Evolutionary conservation across 2,113 vertebrate genomes (phyloP).

Genomic region (Cynoglossus semilaevis): DNA sequence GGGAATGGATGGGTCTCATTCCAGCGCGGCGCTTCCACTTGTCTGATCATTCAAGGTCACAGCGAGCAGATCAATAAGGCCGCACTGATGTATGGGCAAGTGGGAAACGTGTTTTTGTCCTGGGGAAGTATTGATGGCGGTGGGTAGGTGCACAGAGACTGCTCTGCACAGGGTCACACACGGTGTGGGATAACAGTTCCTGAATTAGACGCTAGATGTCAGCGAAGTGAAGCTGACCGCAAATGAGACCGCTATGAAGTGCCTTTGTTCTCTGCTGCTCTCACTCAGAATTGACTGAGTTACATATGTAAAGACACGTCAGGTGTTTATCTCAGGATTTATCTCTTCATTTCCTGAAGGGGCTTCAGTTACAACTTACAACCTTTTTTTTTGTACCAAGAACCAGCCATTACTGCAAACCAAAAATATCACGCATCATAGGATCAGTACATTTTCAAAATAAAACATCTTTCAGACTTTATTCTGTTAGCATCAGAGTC

Average conservation of each 20-base stretch:
- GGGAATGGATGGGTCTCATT: slow-evolving; percentile 64
- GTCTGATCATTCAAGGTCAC: slow-evolving; percentile 68
- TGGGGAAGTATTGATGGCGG: not conserved
- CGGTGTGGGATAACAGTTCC: slow-evolving; percentile 39
- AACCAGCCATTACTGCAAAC: too few relatives aligned
- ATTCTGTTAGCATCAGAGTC: too few relatives aligned
- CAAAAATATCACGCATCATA: too few relatives aligned
- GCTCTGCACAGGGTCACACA: slow-evolving; percentile 45
- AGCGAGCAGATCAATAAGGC: slow-evolving; percentile 62
- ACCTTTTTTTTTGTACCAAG: too few relatives aligned
- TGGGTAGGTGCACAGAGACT: slow-evolving; percentile 11
- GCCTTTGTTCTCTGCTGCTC: slow-evolving; percentile 45
- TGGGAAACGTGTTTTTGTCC: slow-evolving; percentile 21
- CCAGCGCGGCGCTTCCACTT: slow-evolving; percentile 51
- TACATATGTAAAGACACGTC: slow-evolving; percentile 22
- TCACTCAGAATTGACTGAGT: slow-evolving; percentile 13
- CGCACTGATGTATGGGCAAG: slow-evolving; percentile 54
- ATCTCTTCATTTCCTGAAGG: not conserved
- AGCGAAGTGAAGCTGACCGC: slow-evolving; percentile 52
- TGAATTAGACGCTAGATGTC: slow-evolving; percentile 66
- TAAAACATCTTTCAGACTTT: too few relatives aligned
- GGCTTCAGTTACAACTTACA: not conserved
- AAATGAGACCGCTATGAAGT: not conserved
- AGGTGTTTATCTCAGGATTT: slow-evolving; percentile 10
- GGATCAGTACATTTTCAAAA: too few relatives aligned